phyloP scores from a whole-genome alignment of 1,140 invertebrate genomes.

The Brachionus rubens region DNA sequence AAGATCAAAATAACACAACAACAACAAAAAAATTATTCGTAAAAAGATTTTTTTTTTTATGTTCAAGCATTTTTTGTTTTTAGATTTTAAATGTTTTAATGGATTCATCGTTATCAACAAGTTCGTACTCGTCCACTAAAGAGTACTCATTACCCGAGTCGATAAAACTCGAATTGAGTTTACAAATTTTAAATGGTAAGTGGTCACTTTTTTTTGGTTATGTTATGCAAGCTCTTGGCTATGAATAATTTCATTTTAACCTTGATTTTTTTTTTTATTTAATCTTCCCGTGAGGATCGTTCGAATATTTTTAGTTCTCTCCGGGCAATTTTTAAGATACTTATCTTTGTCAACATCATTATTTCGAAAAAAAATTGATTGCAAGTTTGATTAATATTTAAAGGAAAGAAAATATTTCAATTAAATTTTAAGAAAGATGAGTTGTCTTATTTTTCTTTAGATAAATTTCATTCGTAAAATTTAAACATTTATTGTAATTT shows the following conservation, averaged over 20 bases:
- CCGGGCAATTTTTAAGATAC: too few species aligned
- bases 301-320: too few species aligned
- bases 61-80: background rate
- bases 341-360: too few species aligned
- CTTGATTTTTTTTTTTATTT: too few species aligned
- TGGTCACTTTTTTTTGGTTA: background rate
- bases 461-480: too few species aligned
- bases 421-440: background rate
- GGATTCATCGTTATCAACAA: constrained; percentile 15
- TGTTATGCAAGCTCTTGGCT: too few species aligned
- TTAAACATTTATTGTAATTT: too few species aligned
- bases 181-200: constrained; percentile 24
- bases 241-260: too few species aligned
- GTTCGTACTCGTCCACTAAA: constrained; percentile 19
- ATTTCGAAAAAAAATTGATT: background rate
- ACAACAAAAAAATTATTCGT: constrained; percentile 15
- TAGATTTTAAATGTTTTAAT: background rate
- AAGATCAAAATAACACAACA: constrained; percentile 7
- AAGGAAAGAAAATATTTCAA: background rate
- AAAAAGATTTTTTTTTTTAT: background rate
- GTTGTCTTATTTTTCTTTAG: too few species aligned
- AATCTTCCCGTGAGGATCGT: too few species aligned
- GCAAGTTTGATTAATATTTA: too few species aligned
- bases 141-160: constrained; percentile 25
- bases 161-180: constrained; percentile 1